phyloP scores from a whole-genome alignment of 2,797 vertebrate genomes.

The Fundulus diaphanus region DNA sequence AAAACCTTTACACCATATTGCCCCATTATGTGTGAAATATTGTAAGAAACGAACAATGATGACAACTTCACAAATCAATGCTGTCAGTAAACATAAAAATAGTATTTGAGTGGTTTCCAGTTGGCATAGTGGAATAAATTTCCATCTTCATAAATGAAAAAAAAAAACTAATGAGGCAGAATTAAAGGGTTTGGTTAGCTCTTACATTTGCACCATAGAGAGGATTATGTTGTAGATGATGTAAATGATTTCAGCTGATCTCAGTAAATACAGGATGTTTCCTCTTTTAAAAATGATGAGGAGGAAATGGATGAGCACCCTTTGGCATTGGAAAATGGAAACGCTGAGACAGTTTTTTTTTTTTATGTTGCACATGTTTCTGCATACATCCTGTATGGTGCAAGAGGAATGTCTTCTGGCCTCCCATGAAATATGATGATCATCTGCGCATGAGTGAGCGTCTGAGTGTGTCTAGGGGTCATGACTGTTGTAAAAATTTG shows the following conservation, averaged over 20 bases:
- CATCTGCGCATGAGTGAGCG: slow-evolving; percentile 28
- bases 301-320: slow-evolving; percentile 69
- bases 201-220: slow-evolving; percentile 77
- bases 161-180: slow-evolving; percentile 66
- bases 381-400: slow-evolving; percentile 58
- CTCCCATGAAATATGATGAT: slow-evolving; percentile 48
- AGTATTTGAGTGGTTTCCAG: slow-evolving; percentile 62
- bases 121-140: slow-evolving; percentile 69
- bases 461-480: slow-evolving; percentile 59
- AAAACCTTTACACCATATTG: slow-evolving; percentile 65
- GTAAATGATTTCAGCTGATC: slow-evolving; percentile 58
- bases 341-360: slow-evolving; percentile 45
- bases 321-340: slow-evolving; percentile 75
- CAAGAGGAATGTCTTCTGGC: slow-evolving; percentile 35
- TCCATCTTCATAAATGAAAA: slow-evolving; percentile 45
- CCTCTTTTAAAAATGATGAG: slow-evolving; percentile 48
- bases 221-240: slow-evolving; percentile 54
- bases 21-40: no score
- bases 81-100: slow-evolving; percentile 73
- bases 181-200: slow-evolving; percentile 83
- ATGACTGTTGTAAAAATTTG: slow-evolving; percentile 84
- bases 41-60: slow-evolving; percentile 69
- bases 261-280: slow-evolving; percentile 59
- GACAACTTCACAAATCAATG: slow-evolving; percentile 74
- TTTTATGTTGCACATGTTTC: slow-evolving; percentile 42